Base-by-base conservation (phyloP, 2,113 vertebrate genomes). In the Gallinago paraguaiae region DNA sequence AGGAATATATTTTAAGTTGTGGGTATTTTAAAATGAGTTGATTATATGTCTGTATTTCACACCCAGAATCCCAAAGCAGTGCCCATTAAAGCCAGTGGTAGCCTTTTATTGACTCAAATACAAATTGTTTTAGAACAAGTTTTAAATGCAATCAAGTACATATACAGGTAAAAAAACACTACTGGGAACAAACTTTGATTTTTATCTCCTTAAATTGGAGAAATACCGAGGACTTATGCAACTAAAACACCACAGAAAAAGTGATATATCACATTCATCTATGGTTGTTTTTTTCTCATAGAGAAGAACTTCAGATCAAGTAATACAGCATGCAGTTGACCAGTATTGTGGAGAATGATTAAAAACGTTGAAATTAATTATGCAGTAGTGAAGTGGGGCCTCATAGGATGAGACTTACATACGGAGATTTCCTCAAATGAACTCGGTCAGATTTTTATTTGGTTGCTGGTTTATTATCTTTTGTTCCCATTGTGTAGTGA, bases 301-400 rank as follows among this genome's bases (percentile, higher is more conserved):
- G 12, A 39, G 28, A 74, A 93, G 46, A 80, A 72, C 28, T 82
- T 93, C 63, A 57, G 54, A 51, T 91, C 54, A 89, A 92, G 72
- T 90, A 71, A 68, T 48, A n/a, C 8, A 50, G 25, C 33, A 50
- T 72, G 51, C 27, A 78, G 28, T 39, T 67, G 15, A 68, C 35
- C 25, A 48, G 9, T 68, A 43, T 56, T 64, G 57, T 60, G 65
- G 43, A 81, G 48, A 61, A 76, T 50, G 1, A 93, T 82, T 48
- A n/a, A 7, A 90, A 93, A 64, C 53, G 9, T 50, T 88, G 67
- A 93, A 86, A 90, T 67, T 77, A 85, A 90, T 91, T 81, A 41
- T 3, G 6, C 19, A 75, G 19, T 17, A 91, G 13, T 1, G 0
- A 89, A 88, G 24, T 12, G 9, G 11, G 3, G 7, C 30, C 35